Evolutionary conservation across 1,140 invertebrate genomes (phyloP).

Genomic region (Aphaenogaster floridana): DNA sequence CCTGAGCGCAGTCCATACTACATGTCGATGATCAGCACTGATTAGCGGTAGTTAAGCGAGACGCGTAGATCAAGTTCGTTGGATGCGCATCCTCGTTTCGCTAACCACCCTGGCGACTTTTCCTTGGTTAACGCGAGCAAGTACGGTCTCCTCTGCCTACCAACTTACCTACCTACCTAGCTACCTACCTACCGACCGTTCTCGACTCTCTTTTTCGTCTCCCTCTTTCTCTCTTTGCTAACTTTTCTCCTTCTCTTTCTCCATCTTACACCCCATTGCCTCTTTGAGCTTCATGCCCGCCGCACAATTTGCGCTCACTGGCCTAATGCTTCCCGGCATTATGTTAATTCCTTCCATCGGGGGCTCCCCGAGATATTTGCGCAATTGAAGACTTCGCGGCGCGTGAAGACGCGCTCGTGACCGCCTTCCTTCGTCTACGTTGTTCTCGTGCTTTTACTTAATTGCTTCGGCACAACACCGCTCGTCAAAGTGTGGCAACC

Average conservation of each 20-base stretch:
- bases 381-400: conserved; percentile 73
- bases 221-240: neutral
- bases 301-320: conserved; percentile 73
- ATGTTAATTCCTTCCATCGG: conserved; percentile 77
- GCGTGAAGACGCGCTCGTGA: conserved; percentile 72
- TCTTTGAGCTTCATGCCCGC: conserved; percentile 67
- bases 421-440: conserved; percentile 64
- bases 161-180: conserved; percentile 24
- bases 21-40: neutral
- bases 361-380: conserved; percentile 76
- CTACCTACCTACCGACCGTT: conserved; percentile 22
- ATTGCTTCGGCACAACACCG: conserved; percentile 35
- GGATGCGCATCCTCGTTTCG: conserved; percentile 33
- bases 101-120: conserved; percentile 51
- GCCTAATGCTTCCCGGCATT: conserved; percentile 79
- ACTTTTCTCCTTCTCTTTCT: conserved; percentile 10
- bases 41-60: conserved; percentile 53
- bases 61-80: conserved; percentile 4
- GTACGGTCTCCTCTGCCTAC: conserved; percentile 22
- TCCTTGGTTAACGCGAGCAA: conserved; percentile 18
- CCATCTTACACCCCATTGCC: conserved; percentile 30
- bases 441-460: conserved; percentile 36
- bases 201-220: conserved; percentile 10
- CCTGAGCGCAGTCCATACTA: no score
- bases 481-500: conserved; percentile 14